Conservation (phyloP, 2,797 vertebrate genomes). For the Melanotaenia maccullochi region DNA sequence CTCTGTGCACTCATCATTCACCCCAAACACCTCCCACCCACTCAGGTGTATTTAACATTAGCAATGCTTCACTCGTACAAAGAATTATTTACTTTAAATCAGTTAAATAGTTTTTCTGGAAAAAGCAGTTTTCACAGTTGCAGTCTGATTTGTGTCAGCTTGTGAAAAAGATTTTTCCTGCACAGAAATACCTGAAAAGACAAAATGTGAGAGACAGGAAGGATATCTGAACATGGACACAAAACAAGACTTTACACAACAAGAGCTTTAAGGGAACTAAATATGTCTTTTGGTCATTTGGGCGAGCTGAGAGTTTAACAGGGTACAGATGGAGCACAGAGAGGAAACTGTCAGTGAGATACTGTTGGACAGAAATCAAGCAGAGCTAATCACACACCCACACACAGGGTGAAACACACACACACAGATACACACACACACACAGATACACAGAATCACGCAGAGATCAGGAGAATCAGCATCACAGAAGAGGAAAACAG, state of each 20-base stretch:
- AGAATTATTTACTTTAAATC: background rate
- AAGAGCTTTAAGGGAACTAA: background rate
- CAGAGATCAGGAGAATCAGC: background rate
- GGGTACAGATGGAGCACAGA: slow-evolving; percentile 55
- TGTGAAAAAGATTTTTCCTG: background rate
- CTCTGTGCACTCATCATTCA: background rate
- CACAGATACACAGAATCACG: background rate
- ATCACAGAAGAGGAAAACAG: slow-evolving; percentile 3
- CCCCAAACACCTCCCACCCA: background rate
- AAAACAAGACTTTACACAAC: background rate
- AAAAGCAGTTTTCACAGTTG: too few relatives aligned
- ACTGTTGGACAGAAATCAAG: slow-evolving; percentile 55
- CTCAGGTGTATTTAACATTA: background rate
- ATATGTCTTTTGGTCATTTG: slow-evolving; percentile 41
- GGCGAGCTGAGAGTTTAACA: slow-evolving; percentile 33
- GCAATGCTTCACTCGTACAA: background rate
- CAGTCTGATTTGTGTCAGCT: too few relatives aligned
- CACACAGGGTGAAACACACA: slow-evolving; percentile 40
- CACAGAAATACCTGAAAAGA: background rate
- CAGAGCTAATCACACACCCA: slow-evolving; percentile 60
- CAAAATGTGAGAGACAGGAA: background rate
- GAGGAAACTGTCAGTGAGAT: slow-evolving; percentile 58
- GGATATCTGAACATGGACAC: slow-evolving; percentile 10
- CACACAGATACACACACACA: slow-evolving; percentile 30
- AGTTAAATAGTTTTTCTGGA: background rate